Evolutionary conservation across 2,888 invertebrate genomes (phyloP).

Genomic region (Ochropleura leucogaster): DNA sequence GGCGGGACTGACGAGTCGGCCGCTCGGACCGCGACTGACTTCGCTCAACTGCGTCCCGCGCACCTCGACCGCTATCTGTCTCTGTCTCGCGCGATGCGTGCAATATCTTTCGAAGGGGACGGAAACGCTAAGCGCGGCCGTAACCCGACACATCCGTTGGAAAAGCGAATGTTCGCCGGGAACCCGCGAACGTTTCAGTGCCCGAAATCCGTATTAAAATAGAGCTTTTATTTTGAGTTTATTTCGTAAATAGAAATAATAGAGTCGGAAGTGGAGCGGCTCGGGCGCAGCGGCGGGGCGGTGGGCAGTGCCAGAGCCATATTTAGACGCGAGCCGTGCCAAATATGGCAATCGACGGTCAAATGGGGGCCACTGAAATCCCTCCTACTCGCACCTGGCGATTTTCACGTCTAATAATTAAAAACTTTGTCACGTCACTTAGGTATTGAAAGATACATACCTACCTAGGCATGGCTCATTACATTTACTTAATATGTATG

Average conservation of each 20-base stretch:
- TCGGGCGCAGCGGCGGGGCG: constrained; percentile 85
- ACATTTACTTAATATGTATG: constrained; percentile 58
- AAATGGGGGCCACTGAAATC: constrained; percentile 95
- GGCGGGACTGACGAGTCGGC: constrained; percentile 90
- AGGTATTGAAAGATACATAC: constrained; percentile 73
- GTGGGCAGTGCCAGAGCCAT: constrained; percentile 94
- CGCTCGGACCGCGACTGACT: constrained; percentile 91
- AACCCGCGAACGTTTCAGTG: constrained; percentile 87
- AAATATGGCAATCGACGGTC: constrained; percentile 95
- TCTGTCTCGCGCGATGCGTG: constrained; percentile 73
- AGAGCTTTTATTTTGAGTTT: constrained; percentile 90
- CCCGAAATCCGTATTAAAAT: constrained; percentile 89
- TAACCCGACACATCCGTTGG: constrained; percentile 90
- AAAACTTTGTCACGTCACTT: constrained; percentile 88
- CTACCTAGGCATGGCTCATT: constrained; percentile 55
- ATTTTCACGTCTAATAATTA: constrained; percentile 90
- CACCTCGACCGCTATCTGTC: constrained; percentile 86
- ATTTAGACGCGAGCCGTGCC: constrained; percentile 95
- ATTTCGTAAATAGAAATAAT: constrained; percentile 91
- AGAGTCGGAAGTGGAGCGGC: constrained; percentile 88
- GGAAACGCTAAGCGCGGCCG: constrained; percentile 75
- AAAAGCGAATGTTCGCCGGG: constrained; percentile 83
- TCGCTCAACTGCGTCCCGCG: constrained; percentile 86
- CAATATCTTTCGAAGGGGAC: constrained; percentile 77
- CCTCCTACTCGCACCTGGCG: constrained; percentile 92